These are phyloP conservation scores for Diachasmimorpha longicaudata DNA, from an alignment of 1,140 invertebrate genomes.

Conservation along the genomic window DNA sequence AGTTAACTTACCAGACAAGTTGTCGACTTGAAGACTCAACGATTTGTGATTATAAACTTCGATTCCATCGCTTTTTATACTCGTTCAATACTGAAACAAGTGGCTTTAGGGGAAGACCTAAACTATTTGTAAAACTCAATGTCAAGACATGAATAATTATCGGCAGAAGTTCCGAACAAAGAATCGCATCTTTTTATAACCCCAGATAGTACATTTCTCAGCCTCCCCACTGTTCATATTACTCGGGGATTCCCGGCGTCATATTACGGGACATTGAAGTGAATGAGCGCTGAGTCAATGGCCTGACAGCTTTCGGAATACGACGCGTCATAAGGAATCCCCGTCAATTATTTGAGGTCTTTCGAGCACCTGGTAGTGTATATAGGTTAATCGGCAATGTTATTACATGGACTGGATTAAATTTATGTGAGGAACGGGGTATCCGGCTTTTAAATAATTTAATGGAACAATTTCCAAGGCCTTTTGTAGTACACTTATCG, in stretches of 20 bases:
- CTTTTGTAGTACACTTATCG: too few relatives aligned
- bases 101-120: not conserved
- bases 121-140: not conserved
- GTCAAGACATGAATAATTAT: not conserved
- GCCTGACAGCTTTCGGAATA: too few relatives aligned
- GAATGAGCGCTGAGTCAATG: too few relatives aligned
- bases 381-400: too few relatives aligned
- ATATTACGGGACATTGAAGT: not conserved
- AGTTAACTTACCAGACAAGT: not conserved
- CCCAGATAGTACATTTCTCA: not conserved
- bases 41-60: not conserved
- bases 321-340: conserved; percentile 2
- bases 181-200: not conserved
- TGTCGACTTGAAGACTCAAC: not conserved
- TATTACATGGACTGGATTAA: too few relatives aligned
- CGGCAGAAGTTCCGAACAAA: not conserved
- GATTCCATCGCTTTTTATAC: not conserved
- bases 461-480: too few relatives aligned
- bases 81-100: not conserved
- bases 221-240: not conserved
- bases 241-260: not conserved
- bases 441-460: too few relatives aligned
- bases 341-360: not conserved
- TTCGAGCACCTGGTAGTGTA: too few relatives aligned
- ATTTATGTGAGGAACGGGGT: too few relatives aligned